These are phyloP conservation scores for Osmerus eperlanus DNA, from an alignment of 2,113 vertebrate species.

Conservation along the genomic window DNA sequence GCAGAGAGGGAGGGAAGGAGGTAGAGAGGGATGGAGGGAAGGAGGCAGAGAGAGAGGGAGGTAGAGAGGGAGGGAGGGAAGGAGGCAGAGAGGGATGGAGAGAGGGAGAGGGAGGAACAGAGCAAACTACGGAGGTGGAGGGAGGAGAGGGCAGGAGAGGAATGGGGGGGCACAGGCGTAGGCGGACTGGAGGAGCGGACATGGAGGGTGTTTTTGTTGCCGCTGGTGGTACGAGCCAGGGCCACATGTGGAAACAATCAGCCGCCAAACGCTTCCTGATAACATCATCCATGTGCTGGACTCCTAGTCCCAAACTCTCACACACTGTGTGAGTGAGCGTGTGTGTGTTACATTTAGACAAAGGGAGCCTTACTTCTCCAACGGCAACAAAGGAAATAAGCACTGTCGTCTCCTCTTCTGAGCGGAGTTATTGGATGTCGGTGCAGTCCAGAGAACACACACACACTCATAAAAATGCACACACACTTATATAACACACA, in stretches of 20 bases:
- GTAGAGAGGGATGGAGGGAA: too few species aligned
- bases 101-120: background rate
- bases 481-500: constrained; percentile 10
- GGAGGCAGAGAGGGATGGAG: too few species aligned
- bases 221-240: constrained; percentile 43
- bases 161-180: background rate
- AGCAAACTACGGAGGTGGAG: background rate
- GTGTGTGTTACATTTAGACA: constrained; percentile 30
- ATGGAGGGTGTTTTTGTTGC: constrained; percentile 51
- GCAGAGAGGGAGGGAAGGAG: background rate
- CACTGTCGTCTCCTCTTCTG: constrained; percentile 9
- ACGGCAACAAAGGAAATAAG: constrained; percentile 34
- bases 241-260: constrained; percentile 76
- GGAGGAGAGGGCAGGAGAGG: background rate
- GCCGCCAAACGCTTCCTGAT: constrained; percentile 64
- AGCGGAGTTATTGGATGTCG: constrained; percentile 25
- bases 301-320: constrained; percentile 50
- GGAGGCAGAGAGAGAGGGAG: background rate
- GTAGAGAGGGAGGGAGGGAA: too few species aligned
- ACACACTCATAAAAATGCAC: background rate
- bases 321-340: constrained; percentile 17
- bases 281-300: constrained; percentile 63
- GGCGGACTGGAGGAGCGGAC: background rate
- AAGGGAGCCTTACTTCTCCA: constrained; percentile 24
- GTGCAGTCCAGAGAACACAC: constrained; percentile 4